A percentile compares a stretch with the other conserved stretches of the same genome.
Conservation (phyloP, 2,113 vertebrate species). For the Pithys albifrons region DNA sequence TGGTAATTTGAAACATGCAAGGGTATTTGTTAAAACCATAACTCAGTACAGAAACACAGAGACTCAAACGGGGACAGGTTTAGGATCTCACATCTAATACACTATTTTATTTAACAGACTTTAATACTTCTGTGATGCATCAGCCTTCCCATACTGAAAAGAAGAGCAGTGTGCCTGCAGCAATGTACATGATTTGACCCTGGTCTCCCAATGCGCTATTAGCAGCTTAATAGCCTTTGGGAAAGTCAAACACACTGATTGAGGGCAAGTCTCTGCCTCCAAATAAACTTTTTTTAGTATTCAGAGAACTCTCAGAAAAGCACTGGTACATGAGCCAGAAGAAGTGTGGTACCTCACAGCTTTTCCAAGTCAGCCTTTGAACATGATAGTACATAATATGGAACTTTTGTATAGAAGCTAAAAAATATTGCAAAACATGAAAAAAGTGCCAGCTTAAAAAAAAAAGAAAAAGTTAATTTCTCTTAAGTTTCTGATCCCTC, state of each 20-base stretch:
- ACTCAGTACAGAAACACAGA: not conserved
- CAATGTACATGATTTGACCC: not conserved
- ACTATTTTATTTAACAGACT: not conserved
- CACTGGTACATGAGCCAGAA: not conserved
- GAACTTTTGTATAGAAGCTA: not conserved
- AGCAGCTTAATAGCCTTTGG: not conserved
- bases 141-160: not conserved
- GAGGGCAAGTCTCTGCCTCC: not conserved
- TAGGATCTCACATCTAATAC: not conserved
- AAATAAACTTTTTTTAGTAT: not conserved
- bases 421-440: not conserved
- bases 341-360: not conserved
- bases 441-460: not conserved
- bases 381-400: rapidly evolving
- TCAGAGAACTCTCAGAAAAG: not conserved
- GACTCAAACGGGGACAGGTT: not conserved
- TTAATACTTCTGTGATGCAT: not conserved
- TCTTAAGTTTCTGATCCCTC: not conserved
- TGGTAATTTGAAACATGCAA: not conserved
- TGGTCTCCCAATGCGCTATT: not conserved
- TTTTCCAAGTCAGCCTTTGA: not conserved
- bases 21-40: not conserved
- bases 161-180: not conserved
- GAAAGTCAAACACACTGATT: not conserved
- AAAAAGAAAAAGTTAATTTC: not conserved